Percentiles rank a stretch among this genome's conserved stretches.
Evolutionary conservation across 2,113 vertebrate species (phyloP).

Genomic region (Siniperca chuatsi): DNA sequence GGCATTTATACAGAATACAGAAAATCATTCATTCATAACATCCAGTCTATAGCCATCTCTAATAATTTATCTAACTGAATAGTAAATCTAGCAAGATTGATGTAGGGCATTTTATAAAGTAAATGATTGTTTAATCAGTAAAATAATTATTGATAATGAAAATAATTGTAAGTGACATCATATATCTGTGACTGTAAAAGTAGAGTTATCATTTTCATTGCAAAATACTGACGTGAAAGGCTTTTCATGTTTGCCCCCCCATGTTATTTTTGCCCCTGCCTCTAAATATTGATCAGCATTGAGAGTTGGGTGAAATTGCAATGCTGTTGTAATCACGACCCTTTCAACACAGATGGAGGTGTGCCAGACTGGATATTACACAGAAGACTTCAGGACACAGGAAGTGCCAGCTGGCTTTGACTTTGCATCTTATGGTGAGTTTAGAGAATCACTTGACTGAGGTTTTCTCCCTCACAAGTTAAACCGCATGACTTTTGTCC

Average conservation of each 20-base stretch:
- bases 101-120: too few relatives aligned
- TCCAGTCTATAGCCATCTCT: neutral
- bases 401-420: slow-evolving; percentile 86
- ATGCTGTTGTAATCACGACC: neutral
- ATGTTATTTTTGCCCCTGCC: neutral
- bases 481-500: neutral
- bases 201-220: neutral
- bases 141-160: neutral
- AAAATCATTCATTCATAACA: neutral
- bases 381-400: slow-evolving; percentile 85
- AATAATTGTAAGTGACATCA: neutral
- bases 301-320: neutral
- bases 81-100: too few relatives aligned
- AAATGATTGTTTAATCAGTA: neutral
- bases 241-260: neutral
- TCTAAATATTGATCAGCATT: neutral
- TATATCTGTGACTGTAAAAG: neutral
- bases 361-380: slow-evolving; percentile 82
- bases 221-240: neutral
- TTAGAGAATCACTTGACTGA: neutral
- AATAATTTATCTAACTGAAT: neutral
- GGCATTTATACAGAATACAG: neutral
- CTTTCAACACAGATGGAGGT: slow-evolving; percentile 81
- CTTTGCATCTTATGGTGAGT: slow-evolving; percentile 85
- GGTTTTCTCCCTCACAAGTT: slow-evolving; percentile 5